Base-by-base conservation (phyloP, 92 coral and sea anemone species). In the Zoanthus sansibaricus region DNA sequence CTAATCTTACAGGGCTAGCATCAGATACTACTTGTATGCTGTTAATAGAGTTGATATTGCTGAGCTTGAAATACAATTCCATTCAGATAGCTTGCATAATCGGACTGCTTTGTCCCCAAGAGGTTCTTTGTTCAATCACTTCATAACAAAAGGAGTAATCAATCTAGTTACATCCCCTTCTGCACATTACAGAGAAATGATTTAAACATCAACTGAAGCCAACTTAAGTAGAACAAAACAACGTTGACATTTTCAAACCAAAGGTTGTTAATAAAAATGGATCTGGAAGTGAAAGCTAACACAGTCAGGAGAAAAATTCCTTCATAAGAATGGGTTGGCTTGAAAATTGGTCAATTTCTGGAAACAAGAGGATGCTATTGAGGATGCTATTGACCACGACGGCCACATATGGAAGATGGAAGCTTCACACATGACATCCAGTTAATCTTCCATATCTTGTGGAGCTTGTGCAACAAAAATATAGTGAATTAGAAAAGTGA, bases 191-290 rank as follows among this genome's bases (percentile, higher is more conserved):
- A 89, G 80, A 33, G 90, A 92, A 82, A 92, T 86, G 48, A 89
- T 92, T 68, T 89, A 88, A 68, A 90, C 92, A 20, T 87, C 88
- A 62, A 84, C 69, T 31, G 87, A 78, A 72, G 94, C 94, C 72
- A 91, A 78, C 89, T 70, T 17, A 1, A 17, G 83, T 70, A 15
- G 8, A 30, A n/a, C 14, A 91, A 68, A 76, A 87, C 70, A 46
- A 84, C 77, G 52, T 88, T 91, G 18, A 86, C 76, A 44, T 92
- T 89, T 4, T 48, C 44, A 44, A 86, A 70, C 37, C 92, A 78
- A 1, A 21, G 21, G 18, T 87, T 76, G 14, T 86, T 72, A 83
- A 90, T 92, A 1, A 51, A 64, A 71, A 89, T 87, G 66, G 85
- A 68, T 31, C 89, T 91, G 6, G 62, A 16, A 10, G 67, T 62